Base-by-base conservation (phyloP, 2,113 vertebrate genomes). In the Ramphastos sulfuratus region DNA sequence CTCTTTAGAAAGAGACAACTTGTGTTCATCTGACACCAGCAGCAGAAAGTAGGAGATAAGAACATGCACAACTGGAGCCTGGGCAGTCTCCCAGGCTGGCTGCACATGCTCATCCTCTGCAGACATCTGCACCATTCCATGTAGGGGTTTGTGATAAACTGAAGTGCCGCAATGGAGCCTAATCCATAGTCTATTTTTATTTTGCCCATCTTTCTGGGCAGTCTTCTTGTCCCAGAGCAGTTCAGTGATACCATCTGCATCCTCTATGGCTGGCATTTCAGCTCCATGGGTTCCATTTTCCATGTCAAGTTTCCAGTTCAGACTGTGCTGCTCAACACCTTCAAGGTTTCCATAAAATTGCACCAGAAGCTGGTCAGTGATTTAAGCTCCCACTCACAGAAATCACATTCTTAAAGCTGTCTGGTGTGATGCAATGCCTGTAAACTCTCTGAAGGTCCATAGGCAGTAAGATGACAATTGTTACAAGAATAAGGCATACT, bases 1-100 rank as follows among this genome's bases (percentile, higher is more conserved):
- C 60, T 25, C 69, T 86, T 93, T 91, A 55, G 82, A 83, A 83
- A 74, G 16, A 73, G 85, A 76, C 48, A 87, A 74, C 58, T 50
- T 63, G 28, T 77, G 56, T 55, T 95, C 65, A 75, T 92, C 66
- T 78, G 82, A 72, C 65, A 67, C 75, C 9, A 12, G 46, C 58
- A 89, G 83, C 91, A 93, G 81, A 83, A 55, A 60, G 50, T 35
- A 71, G 55, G 27, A 85, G 92, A 95, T 92, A 95, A 92, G 78
- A 89, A 52, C 12, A 12, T 2, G 42, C 44, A 79, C 65, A 70
- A 10, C 2, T 88, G 66, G 73, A 81, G 39, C 35, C 50, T 37
- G 74, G 77, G 80, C 56, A 87, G 72, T 27, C 50, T 63, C 79
- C 78, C 82, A 59, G n/a, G 9, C 0, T 1, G 46, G 61, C 52